These are phyloP conservation scores for Alligator mississippiensis DNA, from an alignment of 2,113 vertebrate genomes.

Conservation along the genomic window DNA sequence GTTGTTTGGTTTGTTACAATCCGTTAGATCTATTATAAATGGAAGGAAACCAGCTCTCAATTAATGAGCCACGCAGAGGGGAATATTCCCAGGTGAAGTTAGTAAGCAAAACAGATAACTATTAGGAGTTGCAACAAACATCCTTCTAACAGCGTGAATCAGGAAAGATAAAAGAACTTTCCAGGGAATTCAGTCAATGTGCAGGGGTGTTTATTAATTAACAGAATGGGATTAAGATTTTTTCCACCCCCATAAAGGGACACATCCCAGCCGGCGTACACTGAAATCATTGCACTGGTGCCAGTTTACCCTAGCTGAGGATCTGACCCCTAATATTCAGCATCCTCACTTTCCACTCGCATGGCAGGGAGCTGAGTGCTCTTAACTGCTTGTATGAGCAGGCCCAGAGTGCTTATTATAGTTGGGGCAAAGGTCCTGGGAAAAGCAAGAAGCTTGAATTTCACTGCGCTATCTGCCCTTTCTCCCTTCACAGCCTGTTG, in stretches of 20 bases:
- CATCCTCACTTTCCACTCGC: neutral
- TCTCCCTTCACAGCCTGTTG: rapidly evolving
- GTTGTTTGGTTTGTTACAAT: constrained; percentile 28
- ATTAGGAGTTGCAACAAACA: constrained; percentile 66
- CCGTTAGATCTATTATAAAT: constrained; percentile 57
- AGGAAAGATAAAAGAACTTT: constrained; percentile 61
- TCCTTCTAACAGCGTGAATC: constrained; percentile 24
- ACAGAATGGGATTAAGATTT: neutral
- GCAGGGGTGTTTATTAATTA: constrained; percentile 52
- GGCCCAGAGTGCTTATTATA: rapidly evolving
- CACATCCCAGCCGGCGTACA: neutral
- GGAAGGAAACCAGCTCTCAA: constrained; percentile 63
- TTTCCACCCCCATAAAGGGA: neutral
- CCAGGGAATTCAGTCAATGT: constrained; percentile 72
- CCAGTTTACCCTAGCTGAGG: neutral
- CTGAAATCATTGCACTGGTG: neutral
- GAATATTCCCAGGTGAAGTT: constrained; percentile 63
- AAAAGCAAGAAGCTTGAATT: rapidly evolving
- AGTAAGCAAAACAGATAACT: constrained; percentile 61
- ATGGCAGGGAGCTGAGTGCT: rapidly evolving
- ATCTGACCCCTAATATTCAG: neutral
- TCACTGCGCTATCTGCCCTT: rapidly evolving
- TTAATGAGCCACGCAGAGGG: constrained; percentile 48
- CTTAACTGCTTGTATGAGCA: neutral
- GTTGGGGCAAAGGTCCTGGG: no score